Evolutionary conservation across 1,140 invertebrate genomes (phyloP).

Genomic region (Bombus balteatus): DNA sequence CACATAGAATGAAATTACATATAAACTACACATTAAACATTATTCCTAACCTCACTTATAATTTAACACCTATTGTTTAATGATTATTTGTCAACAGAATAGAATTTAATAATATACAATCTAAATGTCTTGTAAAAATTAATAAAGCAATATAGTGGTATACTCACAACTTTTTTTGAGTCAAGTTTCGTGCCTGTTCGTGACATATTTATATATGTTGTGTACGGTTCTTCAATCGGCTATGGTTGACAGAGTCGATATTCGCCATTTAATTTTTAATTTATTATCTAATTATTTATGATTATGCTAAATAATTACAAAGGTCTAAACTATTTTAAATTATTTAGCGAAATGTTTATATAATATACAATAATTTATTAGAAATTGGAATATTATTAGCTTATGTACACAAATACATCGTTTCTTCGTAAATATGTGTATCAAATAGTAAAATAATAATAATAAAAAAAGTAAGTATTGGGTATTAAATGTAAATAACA

Average conservation of each 20-base stretch:
- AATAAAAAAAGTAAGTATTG: not conserved
- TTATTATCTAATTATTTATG: not conserved
- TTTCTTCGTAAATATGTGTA: not conserved
- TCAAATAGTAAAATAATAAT: not conserved
- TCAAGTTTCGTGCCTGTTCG: conserved; percentile 85
- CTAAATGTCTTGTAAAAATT: not conserved
- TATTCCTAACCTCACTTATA: conserved; percentile 24
- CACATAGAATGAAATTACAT: conserved; percentile 23
- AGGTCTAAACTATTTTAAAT: not conserved
- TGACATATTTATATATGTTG: conserved; percentile 82
- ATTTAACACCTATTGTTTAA: not conserved
- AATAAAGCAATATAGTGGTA: conserved; percentile 19
- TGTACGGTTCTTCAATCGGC: not conserved
- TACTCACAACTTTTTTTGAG: conserved; percentile 87
- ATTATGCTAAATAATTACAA: not conserved
- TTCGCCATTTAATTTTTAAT: not conserved
- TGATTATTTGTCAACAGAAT: not conserved
- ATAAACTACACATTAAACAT: conserved; percentile 28
- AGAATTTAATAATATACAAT: not conserved
- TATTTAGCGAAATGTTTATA: not conserved
- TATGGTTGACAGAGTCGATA: not conserved
- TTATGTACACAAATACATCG: not conserved
- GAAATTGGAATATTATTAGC: not conserved
- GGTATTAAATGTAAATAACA: not conserved
- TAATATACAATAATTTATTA: not conserved